These are phyloP conservation scores for Mayetiola destructor DNA, from an alignment of 2,888 invertebrate genomes.

Conservation along the genomic window DNA sequence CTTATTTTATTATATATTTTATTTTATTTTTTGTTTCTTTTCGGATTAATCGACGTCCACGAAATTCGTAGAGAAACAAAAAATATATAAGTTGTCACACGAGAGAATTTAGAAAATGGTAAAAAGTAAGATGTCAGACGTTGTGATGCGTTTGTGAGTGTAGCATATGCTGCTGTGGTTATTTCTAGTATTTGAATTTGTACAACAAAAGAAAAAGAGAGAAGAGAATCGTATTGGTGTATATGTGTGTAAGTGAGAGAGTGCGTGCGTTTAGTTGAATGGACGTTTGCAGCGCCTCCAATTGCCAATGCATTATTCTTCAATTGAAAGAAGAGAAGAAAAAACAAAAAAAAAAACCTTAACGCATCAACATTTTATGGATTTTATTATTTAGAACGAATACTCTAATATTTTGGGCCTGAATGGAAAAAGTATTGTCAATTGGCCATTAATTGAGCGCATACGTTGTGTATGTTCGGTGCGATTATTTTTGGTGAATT, in stretches of 20 bases:
- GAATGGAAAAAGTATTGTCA: no score
- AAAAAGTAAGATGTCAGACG: conserved; percentile 12
- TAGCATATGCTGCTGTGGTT: conserved; percentile 11
- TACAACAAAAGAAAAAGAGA: no score
- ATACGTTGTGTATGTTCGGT: no score
- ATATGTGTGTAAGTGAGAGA: neutral
- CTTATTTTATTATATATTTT: no score
- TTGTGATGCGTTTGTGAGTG: conserved; percentile 7
- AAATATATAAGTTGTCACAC: conserved; percentile 11
- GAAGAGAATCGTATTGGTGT: neutral
- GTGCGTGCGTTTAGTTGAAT: conserved; percentile 10
- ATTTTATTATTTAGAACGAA: no score
- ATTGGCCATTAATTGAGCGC: no score
- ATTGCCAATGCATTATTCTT: conserved; percentile 6
- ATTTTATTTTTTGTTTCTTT: neutral
- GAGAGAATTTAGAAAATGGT: conserved; percentile 13
- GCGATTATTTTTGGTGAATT: no score
- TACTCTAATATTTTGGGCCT: no score
- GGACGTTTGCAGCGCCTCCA: conserved; percentile 11
- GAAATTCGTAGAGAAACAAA: conserved; percentile 11
- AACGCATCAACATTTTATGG: no score
- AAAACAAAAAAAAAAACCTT: no score
- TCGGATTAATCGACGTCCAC: conserved; percentile 7
- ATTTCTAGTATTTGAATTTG: no score
- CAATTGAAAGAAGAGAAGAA: no score